phyloP scores from a whole-genome alignment of 2,888 invertebrate species.

The Geophilus truncorum region DNA sequence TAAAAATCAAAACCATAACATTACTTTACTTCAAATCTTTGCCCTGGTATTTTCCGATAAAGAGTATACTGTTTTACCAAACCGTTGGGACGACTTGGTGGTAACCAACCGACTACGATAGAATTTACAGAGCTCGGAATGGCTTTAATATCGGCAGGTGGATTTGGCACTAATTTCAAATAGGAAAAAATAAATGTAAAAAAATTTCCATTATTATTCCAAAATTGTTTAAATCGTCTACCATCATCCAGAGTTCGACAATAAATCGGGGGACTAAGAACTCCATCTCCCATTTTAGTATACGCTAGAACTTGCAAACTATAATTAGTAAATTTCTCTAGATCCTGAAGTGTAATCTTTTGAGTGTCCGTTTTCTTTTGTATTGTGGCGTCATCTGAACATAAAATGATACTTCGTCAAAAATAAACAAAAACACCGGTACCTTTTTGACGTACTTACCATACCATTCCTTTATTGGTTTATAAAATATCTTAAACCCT shows the following conservation, averaged over 20 bases:
- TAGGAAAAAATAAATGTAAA: neutral
- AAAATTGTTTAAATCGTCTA: slow-evolving; percentile 47
- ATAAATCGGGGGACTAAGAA: slow-evolving; percentile 77
- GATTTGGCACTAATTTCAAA: slow-evolving; percentile 69
- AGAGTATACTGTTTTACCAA: slow-evolving; percentile 88
- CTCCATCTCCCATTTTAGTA: slow-evolving; percentile 92
- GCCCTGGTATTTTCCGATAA: slow-evolving; percentile 56
- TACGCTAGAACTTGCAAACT: slow-evolving; percentile 93
- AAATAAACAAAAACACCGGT: neutral
- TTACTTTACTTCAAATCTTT: slow-evolving; percentile 28
- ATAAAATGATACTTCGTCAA: neutral
- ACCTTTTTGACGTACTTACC: slow-evolving; percentile 62
- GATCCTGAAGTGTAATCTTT: slow-evolving; percentile 84
- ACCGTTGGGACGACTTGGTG: slow-evolving; percentile 87
- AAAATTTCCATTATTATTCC: neutral
- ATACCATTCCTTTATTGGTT: slow-evolving; percentile 86
- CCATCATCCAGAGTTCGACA: slow-evolving; percentile 95
- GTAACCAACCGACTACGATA: slow-evolving; percentile 88
- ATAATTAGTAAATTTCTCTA: slow-evolving; percentile 93
- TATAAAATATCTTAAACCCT: slow-evolving; percentile 90
- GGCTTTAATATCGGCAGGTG: slow-evolving; percentile 88
- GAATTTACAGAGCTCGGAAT: slow-evolving; percentile 85
- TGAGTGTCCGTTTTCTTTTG: slow-evolving; percentile 76
- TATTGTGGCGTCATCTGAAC: slow-evolving; percentile 39
- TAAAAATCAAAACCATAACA: neutral